Conservation (phyloP, 2,113 vertebrate genomes). For the Salvelinus alpinus region DNA sequence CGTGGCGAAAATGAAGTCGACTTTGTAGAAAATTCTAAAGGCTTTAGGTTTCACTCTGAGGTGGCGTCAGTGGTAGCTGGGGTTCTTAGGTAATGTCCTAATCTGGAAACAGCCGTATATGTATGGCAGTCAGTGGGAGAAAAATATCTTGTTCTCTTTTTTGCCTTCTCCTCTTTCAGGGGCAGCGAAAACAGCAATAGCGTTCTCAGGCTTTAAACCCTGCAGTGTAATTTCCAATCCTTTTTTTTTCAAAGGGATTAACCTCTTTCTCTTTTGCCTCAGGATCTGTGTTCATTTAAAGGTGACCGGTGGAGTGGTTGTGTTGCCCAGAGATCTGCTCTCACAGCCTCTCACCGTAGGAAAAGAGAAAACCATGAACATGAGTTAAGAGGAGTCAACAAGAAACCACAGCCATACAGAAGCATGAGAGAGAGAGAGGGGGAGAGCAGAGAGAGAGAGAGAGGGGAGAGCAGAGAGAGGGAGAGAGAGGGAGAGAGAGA, state of each 20-base stretch:
- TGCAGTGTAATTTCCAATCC: conserved; percentile 27
- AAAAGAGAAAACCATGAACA: background rate
- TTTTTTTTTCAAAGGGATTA: conserved; percentile 18
- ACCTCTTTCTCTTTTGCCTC: conserved; percentile 8
- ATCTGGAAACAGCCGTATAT: background rate
- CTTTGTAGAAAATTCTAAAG: background rate
- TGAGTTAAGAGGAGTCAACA: too few relatives aligned
- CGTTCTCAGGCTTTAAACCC: conserved; percentile 34
- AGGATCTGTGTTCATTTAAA: conserved; percentile 22
- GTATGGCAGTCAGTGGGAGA: background rate
- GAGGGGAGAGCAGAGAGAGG: too few relatives aligned
- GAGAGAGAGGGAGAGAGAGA: too few relatives aligned
- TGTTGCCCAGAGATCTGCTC: background rate
- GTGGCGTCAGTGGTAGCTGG: background rate
- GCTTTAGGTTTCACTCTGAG: conserved; percentile 17
- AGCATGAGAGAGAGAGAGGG: too few relatives aligned
- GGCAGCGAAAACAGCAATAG: conserved; percentile 6
- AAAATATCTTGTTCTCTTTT: background rate
- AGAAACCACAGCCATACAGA: too few relatives aligned
- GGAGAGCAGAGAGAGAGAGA: too few relatives aligned
- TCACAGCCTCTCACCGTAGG: background rate
- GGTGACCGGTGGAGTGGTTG: conserved; percentile 13
- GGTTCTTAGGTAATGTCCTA: conserved; percentile 5
- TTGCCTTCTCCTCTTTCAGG: conserved; percentile 7
- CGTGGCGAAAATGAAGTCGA: conserved; percentile 8